These are phyloP conservation scores for Sparus aurata DNA, from an alignment of 2,797 vertebrate genomes.

Conservation along the genomic window DNA sequence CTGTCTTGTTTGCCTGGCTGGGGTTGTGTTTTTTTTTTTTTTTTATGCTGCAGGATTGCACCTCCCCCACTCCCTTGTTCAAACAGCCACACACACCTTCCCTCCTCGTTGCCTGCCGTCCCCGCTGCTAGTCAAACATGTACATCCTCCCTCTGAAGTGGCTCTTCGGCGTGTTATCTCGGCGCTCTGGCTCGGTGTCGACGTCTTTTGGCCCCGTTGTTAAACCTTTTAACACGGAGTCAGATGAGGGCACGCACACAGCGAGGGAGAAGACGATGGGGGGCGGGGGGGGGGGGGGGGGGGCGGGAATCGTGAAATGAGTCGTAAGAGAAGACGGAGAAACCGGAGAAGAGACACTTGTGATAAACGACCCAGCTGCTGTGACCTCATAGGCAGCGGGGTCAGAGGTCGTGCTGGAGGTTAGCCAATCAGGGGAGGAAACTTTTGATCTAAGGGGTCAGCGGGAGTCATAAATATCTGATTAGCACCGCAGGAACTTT, in stretches of 20 bases:
- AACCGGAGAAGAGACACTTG: conserved; percentile 51
- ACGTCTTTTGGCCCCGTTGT: background rate
- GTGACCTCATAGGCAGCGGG: conserved; percentile 64
- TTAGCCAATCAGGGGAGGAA: conserved; percentile 68
- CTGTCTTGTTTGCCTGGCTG: conserved; percentile 45
- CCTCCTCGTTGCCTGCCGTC: conserved; percentile 11
- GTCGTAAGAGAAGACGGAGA: conserved; percentile 52
- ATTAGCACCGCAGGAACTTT: conserved; percentile 39
- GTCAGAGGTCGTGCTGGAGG: conserved; percentile 64
- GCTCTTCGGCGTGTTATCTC: background rate
- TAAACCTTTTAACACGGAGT: conserved; percentile 20
- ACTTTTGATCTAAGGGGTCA: conserved; percentile 59
- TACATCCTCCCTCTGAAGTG: conserved; percentile 10
- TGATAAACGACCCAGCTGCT: conserved; percentile 66
- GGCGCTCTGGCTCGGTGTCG: background rate
- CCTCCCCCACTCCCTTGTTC: conserved; percentile 35
- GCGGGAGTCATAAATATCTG: conserved; percentile 68
- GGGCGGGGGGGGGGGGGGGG: conserved; percentile 1
- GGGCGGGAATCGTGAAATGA: conserved; percentile 36
- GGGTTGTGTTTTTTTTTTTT: conserved; percentile 20
- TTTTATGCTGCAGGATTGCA: conserved; percentile 24
- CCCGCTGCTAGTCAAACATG: conserved; percentile 11
- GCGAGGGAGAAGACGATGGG: conserved; percentile 17
- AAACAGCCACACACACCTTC: conserved; percentile 27
- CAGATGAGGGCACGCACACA: conserved; percentile 10